Evolutionary conservation across 2,888 invertebrate species (phyloP), one percentile per base, ranked within the genome.

Genomic region (Lochmaea crataegi): DNA sequence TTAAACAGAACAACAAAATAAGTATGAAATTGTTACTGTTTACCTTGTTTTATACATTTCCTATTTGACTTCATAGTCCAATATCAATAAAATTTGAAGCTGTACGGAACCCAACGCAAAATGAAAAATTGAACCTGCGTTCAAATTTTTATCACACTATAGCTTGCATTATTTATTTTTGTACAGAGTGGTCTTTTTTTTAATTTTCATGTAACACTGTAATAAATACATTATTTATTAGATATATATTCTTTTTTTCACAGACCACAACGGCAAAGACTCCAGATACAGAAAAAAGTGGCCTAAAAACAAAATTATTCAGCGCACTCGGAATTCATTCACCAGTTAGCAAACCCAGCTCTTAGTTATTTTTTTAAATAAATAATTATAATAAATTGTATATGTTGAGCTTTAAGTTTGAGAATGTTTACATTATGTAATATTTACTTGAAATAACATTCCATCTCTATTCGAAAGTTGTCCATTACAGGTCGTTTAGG

Each of bases 281-380:
- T 86, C 89, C 90, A 88, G 90, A 92, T 88, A 89, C 91, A 90
- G 90, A 91, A 89, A 89, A 88, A 88, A 91, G 92, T 89, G 93
- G 94, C 89, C 90, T 94, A 86, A 94, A 94, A 91, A 93, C 92
- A 88, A 94, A 94, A 91, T 90, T 94, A 87, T 94, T 94, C 90
- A 92, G 93, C 90, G 94, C 92, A 86, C 90, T 94, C 88, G 94
- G 94, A 85, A 92, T 94, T 88, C 92, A 93, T 89, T 92, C 93
- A 82, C 90, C 87, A 67, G 83, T 84, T 78, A 84, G 80, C 82
- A 86, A 86, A 79, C 85, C 85, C 77, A 85, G 84, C 79, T 85
- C 85, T 79, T 86, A 86, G 82, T 75, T 77, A 11, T 60, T n/a
- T 18, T 32, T 41, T 42, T 45, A 16, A 41, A 41, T 18, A 18